These are phyloP conservation scores for Pyrrhosoma nymphula DNA, from an alignment of 2,888 invertebrate species.

Conservation along the genomic window DNA sequence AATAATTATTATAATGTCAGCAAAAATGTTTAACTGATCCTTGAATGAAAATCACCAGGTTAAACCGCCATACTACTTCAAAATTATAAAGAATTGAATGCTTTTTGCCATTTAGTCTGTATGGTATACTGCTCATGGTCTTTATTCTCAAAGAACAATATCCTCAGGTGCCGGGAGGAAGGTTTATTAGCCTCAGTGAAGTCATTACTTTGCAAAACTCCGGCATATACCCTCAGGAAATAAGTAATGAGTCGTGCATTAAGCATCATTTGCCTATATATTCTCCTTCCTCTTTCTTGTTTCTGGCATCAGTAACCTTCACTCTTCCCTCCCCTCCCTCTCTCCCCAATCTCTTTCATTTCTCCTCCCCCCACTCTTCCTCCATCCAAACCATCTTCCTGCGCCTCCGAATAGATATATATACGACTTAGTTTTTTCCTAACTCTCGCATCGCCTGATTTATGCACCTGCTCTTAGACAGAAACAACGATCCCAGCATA, in stretches of 20 bases:
- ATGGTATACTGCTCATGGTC: too few relatives aligned
- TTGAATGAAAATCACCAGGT: too few relatives aligned
- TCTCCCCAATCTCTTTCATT: neutral
- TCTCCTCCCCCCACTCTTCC: neutral
- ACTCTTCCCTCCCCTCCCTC: neutral
- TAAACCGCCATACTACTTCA: too few relatives aligned
- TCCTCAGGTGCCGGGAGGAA: too few relatives aligned
- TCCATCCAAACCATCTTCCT: neutral
- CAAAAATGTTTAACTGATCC: too few relatives aligned
- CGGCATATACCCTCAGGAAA: neutral
- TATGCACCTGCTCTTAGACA: slow-evolving; percentile 8
- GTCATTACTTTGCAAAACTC: too few relatives aligned
- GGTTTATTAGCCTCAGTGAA: too few relatives aligned
- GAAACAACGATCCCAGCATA: slow-evolving; percentile 7
- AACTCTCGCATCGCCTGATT: slow-evolving; percentile 23
- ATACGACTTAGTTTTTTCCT: slow-evolving; percentile 31
- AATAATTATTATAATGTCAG: too few relatives aligned
- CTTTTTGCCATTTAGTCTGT: too few relatives aligned
- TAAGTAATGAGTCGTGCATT: neutral
- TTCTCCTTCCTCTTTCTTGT: neutral
- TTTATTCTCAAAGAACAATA: too few relatives aligned
- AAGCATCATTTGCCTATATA: neutral
- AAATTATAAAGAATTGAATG: too few relatives aligned
- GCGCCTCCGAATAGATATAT: neutral
- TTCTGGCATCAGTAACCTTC: neutral